Base-by-base conservation (phyloP, 2,113 vertebrate genomes). In the Oreocharis arfaki region DNA sequence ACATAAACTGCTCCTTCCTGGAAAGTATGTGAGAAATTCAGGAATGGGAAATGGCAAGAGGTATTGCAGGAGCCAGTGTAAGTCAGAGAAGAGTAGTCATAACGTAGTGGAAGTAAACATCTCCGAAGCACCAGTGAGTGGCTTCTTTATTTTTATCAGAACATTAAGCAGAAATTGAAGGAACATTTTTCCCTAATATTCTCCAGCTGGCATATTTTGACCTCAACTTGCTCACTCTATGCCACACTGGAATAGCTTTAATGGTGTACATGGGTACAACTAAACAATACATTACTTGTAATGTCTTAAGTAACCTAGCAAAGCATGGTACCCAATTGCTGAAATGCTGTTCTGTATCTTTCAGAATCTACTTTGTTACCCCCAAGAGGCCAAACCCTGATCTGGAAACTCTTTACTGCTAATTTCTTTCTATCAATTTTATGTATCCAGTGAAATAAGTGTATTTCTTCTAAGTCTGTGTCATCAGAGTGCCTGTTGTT, bases 121-220 rank as follows among this genome's bases (percentile, higher is more conserved):
- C 92, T 83, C 95, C 26, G 21, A 87, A 96, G 87, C 87, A 80
- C 47, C 82, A 96, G 47, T 85, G 78, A 95, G 84, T 89, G 67
- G 79, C 91, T 97, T 92, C 83, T 93, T 97, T 97, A 96, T 96
- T 97, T 96, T 97, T 96, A 97, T 95, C 97, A 98, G 98, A 98
- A 97, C 97, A 98, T 98, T 98, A 98, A 98, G 94, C 97, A 97
- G 98, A 97, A 98, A 98, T 95, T 96, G 96, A 97, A 97, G 96
- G 87, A 71, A 92, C 71, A 69, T 96, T 98, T 92, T 92, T 68
- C 63, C 94, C 92, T 97, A 96, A 96, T 97, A 97, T 97, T 97
- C 96, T 98, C 94, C 97, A 97, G 95, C 93, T 98, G 96, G 94
- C 92, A 95, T 95, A 95, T 97, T 97, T 96, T 94, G 95, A 97